Evolutionary conservation across 2,888 invertebrate genomes (phyloP).

Genomic region (Dermolepida albohirtum): DNA sequence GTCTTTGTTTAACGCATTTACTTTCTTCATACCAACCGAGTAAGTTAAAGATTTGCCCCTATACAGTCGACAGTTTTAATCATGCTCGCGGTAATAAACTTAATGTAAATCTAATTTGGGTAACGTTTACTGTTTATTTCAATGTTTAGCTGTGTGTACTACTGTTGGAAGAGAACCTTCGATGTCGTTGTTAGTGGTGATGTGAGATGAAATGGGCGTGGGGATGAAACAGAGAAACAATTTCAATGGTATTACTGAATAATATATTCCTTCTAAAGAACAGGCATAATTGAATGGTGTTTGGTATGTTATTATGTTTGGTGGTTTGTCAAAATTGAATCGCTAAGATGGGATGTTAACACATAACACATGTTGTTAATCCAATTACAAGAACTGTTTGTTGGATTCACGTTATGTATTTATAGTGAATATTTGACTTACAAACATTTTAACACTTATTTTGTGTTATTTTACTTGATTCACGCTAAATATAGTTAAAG

Average conservation of each 20-base stretch:
- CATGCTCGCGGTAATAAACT: slow-evolving; percentile 27
- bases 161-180: background rate
- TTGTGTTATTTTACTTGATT: no score
- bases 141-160: background rate
- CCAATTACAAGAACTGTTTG: background rate
- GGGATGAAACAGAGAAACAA: slow-evolving; percentile 10
- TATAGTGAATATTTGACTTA: no score
- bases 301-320: slow-evolving; percentile 1
- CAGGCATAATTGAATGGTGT: slow-evolving; percentile 4
- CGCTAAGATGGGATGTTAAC: slow-evolving; percentile 5
- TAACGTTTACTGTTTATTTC: slow-evolving; percentile 19
- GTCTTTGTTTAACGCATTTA: slow-evolving; percentile 5
- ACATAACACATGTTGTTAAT: background rate
- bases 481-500: no score
- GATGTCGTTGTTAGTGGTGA: background rate
- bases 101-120: slow-evolving; percentile 30
- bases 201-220: slow-evolving; percentile 3
- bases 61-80: slow-evolving; percentile 23
- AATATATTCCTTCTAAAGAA: slow-evolving; percentile 17
- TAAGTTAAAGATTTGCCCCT: slow-evolving; percentile 18
- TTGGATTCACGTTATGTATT: background rate
- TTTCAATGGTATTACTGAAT: background rate
- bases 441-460: no score
- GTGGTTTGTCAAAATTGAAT: slow-evolving; percentile 11
- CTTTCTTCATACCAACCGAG: background rate